Base-by-base conservation (phyloP, 1,140 invertebrate genomes). In the Bombus impatiens region DNA sequence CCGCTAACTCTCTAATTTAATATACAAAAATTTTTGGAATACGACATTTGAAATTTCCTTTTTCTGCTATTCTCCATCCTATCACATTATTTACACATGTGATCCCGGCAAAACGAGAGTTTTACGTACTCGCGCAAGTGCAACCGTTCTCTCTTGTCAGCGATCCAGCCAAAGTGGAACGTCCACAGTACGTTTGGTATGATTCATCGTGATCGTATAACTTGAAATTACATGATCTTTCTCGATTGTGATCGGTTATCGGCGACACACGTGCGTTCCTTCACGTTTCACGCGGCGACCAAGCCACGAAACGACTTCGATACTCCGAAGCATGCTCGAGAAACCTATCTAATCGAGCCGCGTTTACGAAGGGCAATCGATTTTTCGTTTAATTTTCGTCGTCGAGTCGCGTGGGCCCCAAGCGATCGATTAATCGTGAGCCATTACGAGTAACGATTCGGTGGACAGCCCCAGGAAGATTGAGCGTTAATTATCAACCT, bases 351-450 rank as follows among this genome's bases (percentile, higher is more conserved):
- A 53, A 53, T 8, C 18, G 47, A 22, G n/a, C 40, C 3, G 15
- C 28, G n/a, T 25, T 78, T 67, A 68, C 62, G 40, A 78, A 25
- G 18, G 37, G 37, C 59, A 22, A 68, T 67, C 78, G 42, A 53
- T 25, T 79, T 79, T 79, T 70, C 78, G 78, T 47, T 79, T 53
- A 79, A 79, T 68, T 79, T 62, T 79, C 65, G 32, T 25, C 42
- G 59, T 9, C 1, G 77, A 44, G 28, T 47, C 42, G 78, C 65
- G 40, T 68, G 78, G 65, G 59, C 35, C 77, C 37, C 62, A 62
- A 35, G n/a, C 78, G 77, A 79, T 79, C 78, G 78, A 79, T 79
- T 68, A 79, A 79, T 79, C 78, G 78, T 8, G 13, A 15, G 32
- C 25, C 42, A 77, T 77, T 40, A 59, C 35, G 32, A 37, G 77